Base-by-base conservation (phyloP, 2,113 vertebrate genomes). In the Pachypanchax playfairii region DNA sequence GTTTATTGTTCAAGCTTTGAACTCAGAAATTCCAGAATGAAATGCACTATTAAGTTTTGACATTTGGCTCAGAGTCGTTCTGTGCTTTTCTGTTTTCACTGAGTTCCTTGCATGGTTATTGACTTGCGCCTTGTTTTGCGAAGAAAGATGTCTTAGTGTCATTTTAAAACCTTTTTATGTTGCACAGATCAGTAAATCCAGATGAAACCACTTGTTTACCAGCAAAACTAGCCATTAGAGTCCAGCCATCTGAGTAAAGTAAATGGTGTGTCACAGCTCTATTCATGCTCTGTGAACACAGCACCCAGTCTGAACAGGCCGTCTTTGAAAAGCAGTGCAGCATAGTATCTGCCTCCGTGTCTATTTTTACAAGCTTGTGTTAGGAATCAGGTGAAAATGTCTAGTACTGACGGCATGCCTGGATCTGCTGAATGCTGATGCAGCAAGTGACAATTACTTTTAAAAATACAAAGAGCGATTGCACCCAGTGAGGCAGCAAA, bases 361-460 rank as follows among this genome's bases (percentile, higher is more conserved):
- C 70, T 85, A 72, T 79, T 79, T 85, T 83, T 83, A 81, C 59
- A 50, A 20, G 54, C 29, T 70, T 25, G 62, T 28, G 38, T 38
- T 46, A 38, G 52, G 28, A 46, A 50, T 5, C 0, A 17, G 29
- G 46, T 52, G 39, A 13, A 71, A 56, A 68, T 49, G 50, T 24
- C 41, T 53, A 11, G 59, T 41, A 56, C 38, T 24, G 33, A 53
- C 59, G 49, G 53, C 68, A 67, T 76, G 72, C 65, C 75, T 57
- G 75, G 69, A 83, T 80, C 68, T 51, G 82, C 75, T 61, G 71
- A 75, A 87, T 80, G 82, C 85, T 86, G 74, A 86, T 77, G 71
- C 53, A n/a, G 86, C 73, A 82, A 81, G 75, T 85, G 79, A 83
- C 87, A 85, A 88, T 85, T 87, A 82, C 75, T 77, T 72, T 78